These are phyloP conservation scores for Theristicus caerulescens DNA, from an alignment of 2,113 vertebrate species.

Conservation along the genomic window DNA sequence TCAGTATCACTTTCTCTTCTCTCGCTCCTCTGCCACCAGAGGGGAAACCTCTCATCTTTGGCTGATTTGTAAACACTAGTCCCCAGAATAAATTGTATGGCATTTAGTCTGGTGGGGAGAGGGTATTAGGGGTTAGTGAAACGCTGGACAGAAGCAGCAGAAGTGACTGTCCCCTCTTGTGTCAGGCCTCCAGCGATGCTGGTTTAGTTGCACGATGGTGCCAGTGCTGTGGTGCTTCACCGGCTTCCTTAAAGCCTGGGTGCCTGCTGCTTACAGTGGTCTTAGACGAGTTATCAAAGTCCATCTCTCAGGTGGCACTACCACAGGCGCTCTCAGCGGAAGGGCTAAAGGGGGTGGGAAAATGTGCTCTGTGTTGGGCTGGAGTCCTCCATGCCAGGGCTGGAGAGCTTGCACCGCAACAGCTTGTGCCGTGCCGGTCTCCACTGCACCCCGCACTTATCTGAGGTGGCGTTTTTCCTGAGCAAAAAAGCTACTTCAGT, in stretches of 20 bases:
- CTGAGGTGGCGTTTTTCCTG: neutral
- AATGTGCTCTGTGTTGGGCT: neutral
- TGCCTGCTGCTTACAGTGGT: neutral
- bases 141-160: neutral
- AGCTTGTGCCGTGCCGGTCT: neutral
- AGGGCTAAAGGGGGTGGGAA: neutral
- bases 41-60: neutral
- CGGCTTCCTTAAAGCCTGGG: neutral
- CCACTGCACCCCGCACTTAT: neutral
- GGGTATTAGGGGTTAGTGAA: neutral
- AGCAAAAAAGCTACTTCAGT: neutral
- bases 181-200: neutral
- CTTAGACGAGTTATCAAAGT: neutral
- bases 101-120: neutral
- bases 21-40: neutral
- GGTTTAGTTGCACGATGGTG: neutral
- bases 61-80: neutral
- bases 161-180: neutral
- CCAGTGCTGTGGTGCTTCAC: accelerated
- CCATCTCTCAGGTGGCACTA: neutral
- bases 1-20: conserved; percentile 48
- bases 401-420: neutral
- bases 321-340: neutral
- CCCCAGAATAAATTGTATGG: neutral
- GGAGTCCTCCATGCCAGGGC: neutral